Evolutionary conservation across 2,113 vertebrate genomes (phyloP), one percentile per base, ranked within the genome.

Genomic region (Procavia capensis): DNA sequence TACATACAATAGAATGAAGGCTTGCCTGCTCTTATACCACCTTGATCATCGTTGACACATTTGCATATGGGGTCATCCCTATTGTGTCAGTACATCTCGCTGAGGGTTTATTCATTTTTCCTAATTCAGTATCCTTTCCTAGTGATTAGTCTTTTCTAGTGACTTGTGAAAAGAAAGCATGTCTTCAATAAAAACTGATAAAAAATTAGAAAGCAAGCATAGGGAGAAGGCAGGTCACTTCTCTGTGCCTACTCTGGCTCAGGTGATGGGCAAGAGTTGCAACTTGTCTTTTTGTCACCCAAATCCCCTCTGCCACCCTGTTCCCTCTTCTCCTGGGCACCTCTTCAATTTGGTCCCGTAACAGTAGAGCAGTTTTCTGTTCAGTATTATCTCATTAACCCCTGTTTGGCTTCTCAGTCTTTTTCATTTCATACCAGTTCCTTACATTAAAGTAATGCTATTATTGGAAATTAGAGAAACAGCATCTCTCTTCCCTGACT

Each of bases 221-320:
- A 84, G 6, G 27, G 31, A 25, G 59, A 87, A 87, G 13, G 3
- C 19, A 25, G 36, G 6, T 43, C 47, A 24, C 24, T 16, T 29
- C 14, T 64, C 7, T 9, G n/a, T 61, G 2, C 9, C 16, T 74
- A 74, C 70, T 66, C 29, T 76, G 11, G 22, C 25, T 43, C 27
- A 9, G 63, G 0, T 50, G 41, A 34, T 6, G 17, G 43, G 8
- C 5, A 47, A 39, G 50, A 61, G 3, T 20, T 63, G 0, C 2
- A 43, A 93, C 25, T 75, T 14, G 2, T 47, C 6, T 61, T 9
- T 25, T 0, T 63, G 9, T 79, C 34, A 39, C 4, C 88, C 24
- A 68, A 27, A 66, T 22, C 6, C 82, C 11, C 5, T 74, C 25
- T 72, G 0, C 36, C 8, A 43, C 24, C 6, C 34, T 10, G 10